Base-by-base conservation (phyloP, 2,113 vertebrate genomes). In the Chaetodon trifascialis region DNA sequence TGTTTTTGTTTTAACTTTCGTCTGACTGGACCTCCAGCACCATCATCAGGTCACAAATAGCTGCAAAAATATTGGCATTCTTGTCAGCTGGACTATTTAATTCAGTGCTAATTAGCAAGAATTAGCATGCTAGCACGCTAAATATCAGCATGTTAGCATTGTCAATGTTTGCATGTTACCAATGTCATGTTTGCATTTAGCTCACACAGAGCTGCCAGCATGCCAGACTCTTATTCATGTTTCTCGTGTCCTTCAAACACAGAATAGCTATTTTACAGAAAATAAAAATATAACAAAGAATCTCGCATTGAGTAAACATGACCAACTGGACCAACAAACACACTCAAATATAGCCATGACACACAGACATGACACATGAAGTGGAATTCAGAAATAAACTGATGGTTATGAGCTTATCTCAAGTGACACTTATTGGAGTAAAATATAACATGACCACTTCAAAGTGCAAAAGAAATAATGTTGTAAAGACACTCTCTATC, bases 401-500 rank as follows among this genome's bases (percentile, higher is more conserved):
- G 6, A 62, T 21, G 8, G 17, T 49, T 56, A 56, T 73, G 21
- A 80, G 49, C 7, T 25, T 21, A 36, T 63, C 47, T 44, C 47
- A 36, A n/a, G 62, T 38, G 62, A 64, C 14, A 74, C 5, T 42
- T 1, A 47, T 34, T 70, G 40, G 25, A 60, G 54, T 36, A n/a
- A 76, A 71, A 58, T 82, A 38, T 36, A 58, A 75, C 55, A 64
- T 4, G n/a, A 51, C 73, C 15, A 42, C 49, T 83, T 80, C 44
- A 81, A 89, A 86, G 77, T 40, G 64, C 30, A 66, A 56, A 55
- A 66, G 16, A 64, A 60, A 75, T 38, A 52, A 66, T 36, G 64
- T 21, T 14, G 15, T 60, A 62, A 76, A 68, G 49, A 65, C 23
- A 19, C 76, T 58, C 12, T 11, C 23, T 11, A 16, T 55, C 38